Base-by-base conservation (phyloP, 2,113 vertebrate species). In the Hemiprocne comata region DNA sequence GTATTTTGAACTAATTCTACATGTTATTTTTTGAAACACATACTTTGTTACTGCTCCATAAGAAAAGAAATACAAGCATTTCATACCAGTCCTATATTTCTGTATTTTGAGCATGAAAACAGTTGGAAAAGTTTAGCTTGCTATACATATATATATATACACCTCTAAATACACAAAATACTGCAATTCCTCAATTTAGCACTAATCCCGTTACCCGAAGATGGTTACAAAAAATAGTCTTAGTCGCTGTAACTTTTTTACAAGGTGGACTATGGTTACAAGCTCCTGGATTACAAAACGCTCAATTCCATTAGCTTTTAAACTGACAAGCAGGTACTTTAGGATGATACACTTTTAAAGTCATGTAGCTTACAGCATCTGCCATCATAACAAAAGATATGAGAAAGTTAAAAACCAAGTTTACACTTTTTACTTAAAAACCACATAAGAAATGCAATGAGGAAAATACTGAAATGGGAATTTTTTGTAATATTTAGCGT, bases 401-500 rank as follows among this genome's bases (percentile, higher is more conserved):
- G 61, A 95, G 86, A 54, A 93, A 94, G 46, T 94, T 96, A 97
- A 97, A 97, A 62, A 78, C 14, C 91, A 97, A 96, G 91, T 95
- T 94, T 97, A 97, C 94, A 97, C 86, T 96, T 97, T 90, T 96
- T 97, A 98, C 96, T 97, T 97, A 98, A 97, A 97, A 98, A 96
- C 91, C 89, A 97, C 82, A 42, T 95, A 96, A 91, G 96, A 98
- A 98, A 98, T 97, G 97, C 94, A 95, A 97, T 94, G 96, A 29
- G 72, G 97, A 96, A 96, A 83, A 97, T 95, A 97, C 67, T 94
- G 94, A 97, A 97, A 97, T 94, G 80, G 85, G 85, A 92, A 33
- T 75, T 89, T 92, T 91, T 96, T 95, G 67, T 42, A 95, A 95
- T 96, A 93, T 84, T 88, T 95, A 96, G 62, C 92, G 76, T 93